phyloP scores from a whole-genome alignment of 1,140 invertebrate genomes.

The Hestina assimilis region DNA sequence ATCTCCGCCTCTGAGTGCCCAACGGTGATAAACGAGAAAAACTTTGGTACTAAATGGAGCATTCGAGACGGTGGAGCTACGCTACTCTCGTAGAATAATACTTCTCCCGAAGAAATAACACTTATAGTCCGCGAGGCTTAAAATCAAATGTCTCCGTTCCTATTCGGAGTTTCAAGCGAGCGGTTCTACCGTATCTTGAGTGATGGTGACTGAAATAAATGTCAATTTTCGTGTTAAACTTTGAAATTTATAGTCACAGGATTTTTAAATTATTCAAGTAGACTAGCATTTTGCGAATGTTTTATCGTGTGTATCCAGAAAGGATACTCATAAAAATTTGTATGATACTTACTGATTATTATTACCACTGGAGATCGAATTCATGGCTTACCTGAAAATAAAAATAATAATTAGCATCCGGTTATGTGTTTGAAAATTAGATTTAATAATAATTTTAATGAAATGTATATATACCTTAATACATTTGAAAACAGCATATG shows the following conservation, averaged over 20 bases:
- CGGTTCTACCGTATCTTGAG: constrained; percentile 53
- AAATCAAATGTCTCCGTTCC: constrained; percentile 75
- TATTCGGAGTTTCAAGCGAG: constrained; percentile 55
- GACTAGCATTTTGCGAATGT: background rate
- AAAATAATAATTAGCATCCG: too few species aligned
- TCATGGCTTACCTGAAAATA: constrained; percentile 5
- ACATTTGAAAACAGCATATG: too few species aligned
- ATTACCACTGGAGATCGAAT: background rate
- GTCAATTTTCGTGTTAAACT: constrained; percentile 40
- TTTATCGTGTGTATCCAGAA: too few species aligned
- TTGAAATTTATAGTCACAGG: constrained; percentile 16
- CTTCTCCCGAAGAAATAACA: constrained; percentile 76
- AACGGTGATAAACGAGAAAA: constrained; percentile 79
- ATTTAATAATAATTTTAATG: too few species aligned
- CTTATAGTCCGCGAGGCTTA: constrained; percentile 77
- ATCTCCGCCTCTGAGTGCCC: constrained; percentile 76
- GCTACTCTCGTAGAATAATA: constrained; percentile 75
- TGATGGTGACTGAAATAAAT: constrained; percentile 61
- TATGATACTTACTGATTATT: background rate
- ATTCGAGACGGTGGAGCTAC: constrained; percentile 73
- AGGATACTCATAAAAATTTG: background rate
- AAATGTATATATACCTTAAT: too few species aligned
- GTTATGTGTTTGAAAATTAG: too few species aligned
- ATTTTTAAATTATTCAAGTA: too few species aligned
- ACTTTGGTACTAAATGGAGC: constrained; percentile 78